These are phyloP conservation scores for Sialia sialis DNA, from an alignment of 2,113 vertebrate genomes.

Conservation along the genomic window DNA sequence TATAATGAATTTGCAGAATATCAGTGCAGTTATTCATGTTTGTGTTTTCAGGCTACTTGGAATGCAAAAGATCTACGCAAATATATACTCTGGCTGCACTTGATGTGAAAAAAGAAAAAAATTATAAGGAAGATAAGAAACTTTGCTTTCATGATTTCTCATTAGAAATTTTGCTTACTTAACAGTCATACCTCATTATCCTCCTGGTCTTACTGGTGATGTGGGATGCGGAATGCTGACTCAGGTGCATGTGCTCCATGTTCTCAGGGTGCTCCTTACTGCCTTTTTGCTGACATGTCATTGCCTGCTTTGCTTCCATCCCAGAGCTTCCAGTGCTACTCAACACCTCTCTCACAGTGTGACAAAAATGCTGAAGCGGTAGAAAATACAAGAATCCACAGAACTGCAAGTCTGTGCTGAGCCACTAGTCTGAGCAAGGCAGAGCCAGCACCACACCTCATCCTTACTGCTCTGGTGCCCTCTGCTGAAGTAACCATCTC, in stretches of 20 bases:
- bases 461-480: slow-evolving; percentile 51
- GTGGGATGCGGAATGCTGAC: neutral
- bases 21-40: neutral
- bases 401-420: neutral
- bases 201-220: neutral
- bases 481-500: slow-evolving; percentile 50
- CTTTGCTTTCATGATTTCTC: neutral
- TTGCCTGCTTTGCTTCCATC: neutral
- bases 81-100: neutral
- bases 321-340: neutral
- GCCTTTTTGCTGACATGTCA: neutral
- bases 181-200: neutral
- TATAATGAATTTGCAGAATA: neutral
- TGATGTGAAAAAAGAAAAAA: neutral
- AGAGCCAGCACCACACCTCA: neutral
- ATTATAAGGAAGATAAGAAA: neutral
- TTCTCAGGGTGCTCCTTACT: rapidly evolving
- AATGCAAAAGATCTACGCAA: neutral
- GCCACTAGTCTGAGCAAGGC: neutral
- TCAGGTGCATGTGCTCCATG: neutral
- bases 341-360: neutral
- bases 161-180: neutral
- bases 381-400: neutral
- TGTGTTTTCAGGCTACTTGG: neutral
- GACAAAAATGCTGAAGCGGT: neutral